Conservation (phyloP, 1,140 invertebrate species). For the Vanessa atalanta region DNA sequence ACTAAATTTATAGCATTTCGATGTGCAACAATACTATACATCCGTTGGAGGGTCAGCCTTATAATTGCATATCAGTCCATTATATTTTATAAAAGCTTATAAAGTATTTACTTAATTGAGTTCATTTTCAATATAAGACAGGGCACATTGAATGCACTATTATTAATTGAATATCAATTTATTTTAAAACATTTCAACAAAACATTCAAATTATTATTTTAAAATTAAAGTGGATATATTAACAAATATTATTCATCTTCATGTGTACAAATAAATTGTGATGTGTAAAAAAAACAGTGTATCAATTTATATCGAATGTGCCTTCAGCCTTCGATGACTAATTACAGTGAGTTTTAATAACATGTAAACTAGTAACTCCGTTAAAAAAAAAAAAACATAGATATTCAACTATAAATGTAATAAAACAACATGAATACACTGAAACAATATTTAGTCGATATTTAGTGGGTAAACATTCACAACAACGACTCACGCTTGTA, state of each 20-base stretch:
- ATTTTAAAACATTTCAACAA: not conserved
- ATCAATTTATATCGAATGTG: not conserved
- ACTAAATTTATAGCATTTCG: not conserved
- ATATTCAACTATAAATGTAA: constrained; percentile 12
- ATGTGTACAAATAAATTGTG: not conserved
- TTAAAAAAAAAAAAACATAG: constrained; percentile 8
- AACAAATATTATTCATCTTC: not conserved
- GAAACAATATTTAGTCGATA: constrained; percentile 1
- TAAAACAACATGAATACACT: constrained; percentile 6
- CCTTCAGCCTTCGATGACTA: not conserved
- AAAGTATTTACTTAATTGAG: constrained; percentile 6
- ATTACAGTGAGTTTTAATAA: constrained; percentile 1
- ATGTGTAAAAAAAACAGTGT: not conserved
- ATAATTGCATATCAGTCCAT: constrained; percentile 15
- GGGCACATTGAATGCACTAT: constrained; percentile 2
- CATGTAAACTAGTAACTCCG: not conserved
- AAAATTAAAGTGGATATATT: not conserved
- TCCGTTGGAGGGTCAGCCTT: not conserved
- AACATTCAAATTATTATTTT: not conserved
- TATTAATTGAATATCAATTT: not conserved
- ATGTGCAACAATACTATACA: constrained; percentile 2
- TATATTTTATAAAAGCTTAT: constrained; percentile 14
- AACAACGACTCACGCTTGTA: not conserved
- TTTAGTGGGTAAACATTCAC: not conserved
- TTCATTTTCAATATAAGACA: constrained; percentile 1